Conservation (phyloP, 1,140 invertebrate species). For the Brachionus paranguensis region DNA sequence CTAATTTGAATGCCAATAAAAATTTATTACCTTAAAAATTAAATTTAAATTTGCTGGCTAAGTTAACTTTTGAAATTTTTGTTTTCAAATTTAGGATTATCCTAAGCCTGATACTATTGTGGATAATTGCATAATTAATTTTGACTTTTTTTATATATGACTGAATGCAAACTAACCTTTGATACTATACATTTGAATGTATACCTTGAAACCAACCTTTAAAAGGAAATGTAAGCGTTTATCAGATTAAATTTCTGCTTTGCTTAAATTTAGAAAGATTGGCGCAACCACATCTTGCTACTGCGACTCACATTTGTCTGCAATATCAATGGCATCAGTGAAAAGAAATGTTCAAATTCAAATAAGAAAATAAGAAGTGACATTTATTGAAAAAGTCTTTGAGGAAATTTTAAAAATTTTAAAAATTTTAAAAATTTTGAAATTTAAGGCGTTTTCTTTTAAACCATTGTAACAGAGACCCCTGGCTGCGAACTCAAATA, state of each 20-base stretch:
- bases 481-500: neutral
- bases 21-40: conserved; percentile 3
- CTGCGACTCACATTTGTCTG: neutral
- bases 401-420: neutral
- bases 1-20: neutral
- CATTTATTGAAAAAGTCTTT: too few species aligned
- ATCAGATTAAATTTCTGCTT: neutral
- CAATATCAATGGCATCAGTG: neutral
- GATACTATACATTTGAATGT: neutral
- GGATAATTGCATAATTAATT: neutral
- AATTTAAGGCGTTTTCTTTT: neutral
- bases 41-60: neutral
- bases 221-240: neutral
- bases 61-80: neutral
- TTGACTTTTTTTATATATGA: neutral
- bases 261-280: neutral
- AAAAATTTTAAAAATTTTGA: too few species aligned
- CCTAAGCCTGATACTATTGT: neutral
- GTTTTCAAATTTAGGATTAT: neutral
- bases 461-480: too few species aligned
- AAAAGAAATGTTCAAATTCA: neutral
- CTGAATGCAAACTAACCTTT: neutral
- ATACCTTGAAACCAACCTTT: neutral
- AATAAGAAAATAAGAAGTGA: neutral
- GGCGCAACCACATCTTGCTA: neutral